Percentiles rank a stretch among this genome's conserved stretches.
Conservation (phyloP, 1,140 invertebrate genomes). For the Drosophila subpulchrella region DNA sequence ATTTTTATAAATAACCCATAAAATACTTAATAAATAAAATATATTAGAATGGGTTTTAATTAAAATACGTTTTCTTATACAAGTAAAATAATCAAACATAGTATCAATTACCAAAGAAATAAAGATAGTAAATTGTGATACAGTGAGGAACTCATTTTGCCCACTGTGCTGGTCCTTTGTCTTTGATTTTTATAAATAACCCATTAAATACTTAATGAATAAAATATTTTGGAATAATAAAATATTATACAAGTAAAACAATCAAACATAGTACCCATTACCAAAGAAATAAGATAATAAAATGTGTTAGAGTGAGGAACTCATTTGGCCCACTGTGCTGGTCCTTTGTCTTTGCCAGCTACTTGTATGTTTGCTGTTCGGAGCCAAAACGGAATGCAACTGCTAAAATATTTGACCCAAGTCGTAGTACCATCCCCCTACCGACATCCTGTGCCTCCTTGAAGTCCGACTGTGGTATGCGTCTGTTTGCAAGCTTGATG, state of each 20-base stretch:
- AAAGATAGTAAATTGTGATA: neutral
- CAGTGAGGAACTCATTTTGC: too few relatives aligned
- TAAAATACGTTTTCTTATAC: too few relatives aligned
- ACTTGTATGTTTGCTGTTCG: slow-evolving; percentile 31
- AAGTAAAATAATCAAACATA: too few relatives aligned
- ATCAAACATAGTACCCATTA: too few relatives aligned
- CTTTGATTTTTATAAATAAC: too few relatives aligned
- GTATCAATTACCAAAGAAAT: neutral
- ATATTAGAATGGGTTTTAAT: too few relatives aligned
- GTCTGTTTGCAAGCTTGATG: slow-evolving; percentile 75
- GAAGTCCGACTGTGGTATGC: slow-evolving; percentile 52
- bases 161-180: slow-evolving; percentile 25
- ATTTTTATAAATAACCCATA: too few relatives aligned
- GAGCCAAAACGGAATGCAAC: slow-evolving; percentile 43
- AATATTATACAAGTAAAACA: too few relatives aligned
- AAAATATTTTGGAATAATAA: too few relatives aligned
- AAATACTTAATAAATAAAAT: neutral
- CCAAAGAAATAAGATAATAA: neutral
- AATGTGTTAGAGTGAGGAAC: too few relatives aligned
- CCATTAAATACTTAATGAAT: too few relatives aligned
- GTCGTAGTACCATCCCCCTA: neutral
- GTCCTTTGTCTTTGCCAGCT: slow-evolving; percentile 18
- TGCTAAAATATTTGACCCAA: slow-evolving; percentile 48
- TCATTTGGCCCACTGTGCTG: slow-evolving; percentile 3
- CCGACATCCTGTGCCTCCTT: neutral